A percentile compares a stretch with the other conserved stretches of the same genome.
Evolutionary conservation across 2,797 vertebrate genomes (phyloP).

Genomic region (Typhlichthys eigenmanni): DNA sequence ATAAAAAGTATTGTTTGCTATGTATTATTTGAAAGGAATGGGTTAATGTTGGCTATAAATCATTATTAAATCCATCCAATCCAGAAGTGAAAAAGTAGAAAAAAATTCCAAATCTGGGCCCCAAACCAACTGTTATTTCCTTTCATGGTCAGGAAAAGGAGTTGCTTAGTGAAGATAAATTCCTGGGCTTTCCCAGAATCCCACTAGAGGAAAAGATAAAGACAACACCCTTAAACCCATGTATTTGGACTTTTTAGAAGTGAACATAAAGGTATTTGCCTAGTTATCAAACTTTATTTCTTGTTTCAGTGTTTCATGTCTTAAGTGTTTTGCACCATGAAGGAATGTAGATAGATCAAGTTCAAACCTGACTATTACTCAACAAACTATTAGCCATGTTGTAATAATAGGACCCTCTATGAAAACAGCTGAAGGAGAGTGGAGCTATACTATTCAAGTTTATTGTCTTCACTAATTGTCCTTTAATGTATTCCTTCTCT

Average conservation of each 20-base stretch:
- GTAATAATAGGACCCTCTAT: background rate
- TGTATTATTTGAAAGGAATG: too few species aligned
- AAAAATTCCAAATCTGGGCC: background rate
- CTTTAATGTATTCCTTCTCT: slow-evolving; percentile 5
- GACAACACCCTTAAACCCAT: slow-evolving; percentile 1
- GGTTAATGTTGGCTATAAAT: too few species aligned
- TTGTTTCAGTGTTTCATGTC: slow-evolving; percentile 17
- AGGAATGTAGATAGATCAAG: background rate
- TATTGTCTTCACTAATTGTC: slow-evolving; percentile 7
- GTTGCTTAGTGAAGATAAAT: slow-evolving; percentile 35
- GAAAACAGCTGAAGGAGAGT: too few species aligned
- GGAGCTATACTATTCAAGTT: too few species aligned
- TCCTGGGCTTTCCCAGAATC: background rate
- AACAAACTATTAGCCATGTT: background rate
- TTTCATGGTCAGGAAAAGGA: slow-evolving; percentile 50
- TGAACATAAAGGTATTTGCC: slow-evolving; percentile 31
- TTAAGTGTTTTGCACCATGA: background rate
- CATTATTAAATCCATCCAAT: too few species aligned
- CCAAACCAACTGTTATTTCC: slow-evolving; percentile 30
- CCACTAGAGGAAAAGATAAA: slow-evolving; percentile 1
- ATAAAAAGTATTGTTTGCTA: too few species aligned
- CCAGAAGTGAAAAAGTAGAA: background rate
- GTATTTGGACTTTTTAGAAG: background rate
- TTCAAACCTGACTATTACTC: slow-evolving; percentile 2
- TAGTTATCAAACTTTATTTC: background rate